Conservation (phyloP, 2,797 vertebrate species). For the Adelosebastes latens region DNA sequence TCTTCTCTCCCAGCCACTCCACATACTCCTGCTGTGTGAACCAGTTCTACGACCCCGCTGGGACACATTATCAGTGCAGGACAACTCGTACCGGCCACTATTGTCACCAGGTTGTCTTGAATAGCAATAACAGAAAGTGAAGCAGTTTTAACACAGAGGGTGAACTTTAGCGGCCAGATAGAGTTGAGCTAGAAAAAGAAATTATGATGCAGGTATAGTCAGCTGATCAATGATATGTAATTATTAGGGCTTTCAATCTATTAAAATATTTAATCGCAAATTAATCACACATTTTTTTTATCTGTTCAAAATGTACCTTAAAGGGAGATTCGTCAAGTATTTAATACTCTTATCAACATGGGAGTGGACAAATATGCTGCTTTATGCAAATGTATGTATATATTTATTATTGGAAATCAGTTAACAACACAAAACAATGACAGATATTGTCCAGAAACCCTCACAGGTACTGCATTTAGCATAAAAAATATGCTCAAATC, state of each 20-base stretch:
- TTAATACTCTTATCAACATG: too few species aligned
- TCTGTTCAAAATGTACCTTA: too few species aligned
- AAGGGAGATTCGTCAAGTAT: too few species aligned
- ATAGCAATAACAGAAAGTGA: constrained; percentile 27
- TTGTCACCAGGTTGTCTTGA: constrained; percentile 27
- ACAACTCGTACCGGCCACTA: not conserved
- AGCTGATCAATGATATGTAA: not conserved
- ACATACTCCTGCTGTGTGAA: constrained; percentile 45
- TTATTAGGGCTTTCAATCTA: not conserved
- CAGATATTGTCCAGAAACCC: too few species aligned
- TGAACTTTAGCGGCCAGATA: not conserved
- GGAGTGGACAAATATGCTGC: too few species aligned
- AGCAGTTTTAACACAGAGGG: not conserved
- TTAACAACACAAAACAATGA: too few species aligned
- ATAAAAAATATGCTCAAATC: too few species aligned
- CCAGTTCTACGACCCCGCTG: constrained; percentile 22
- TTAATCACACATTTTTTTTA: too few species aligned
- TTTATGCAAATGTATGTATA: too few species aligned
- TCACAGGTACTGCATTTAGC: too few species aligned
- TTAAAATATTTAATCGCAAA: not conserved
- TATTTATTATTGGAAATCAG: too few species aligned
- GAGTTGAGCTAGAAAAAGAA: not conserved
- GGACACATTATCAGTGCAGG: constrained; percentile 31
- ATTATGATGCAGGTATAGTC: not conserved
- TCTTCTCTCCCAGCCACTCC: constrained; percentile 19